Evolutionary conservation across 2,113 vertebrate species (phyloP).

Genomic region (Scomber colias): DNA sequence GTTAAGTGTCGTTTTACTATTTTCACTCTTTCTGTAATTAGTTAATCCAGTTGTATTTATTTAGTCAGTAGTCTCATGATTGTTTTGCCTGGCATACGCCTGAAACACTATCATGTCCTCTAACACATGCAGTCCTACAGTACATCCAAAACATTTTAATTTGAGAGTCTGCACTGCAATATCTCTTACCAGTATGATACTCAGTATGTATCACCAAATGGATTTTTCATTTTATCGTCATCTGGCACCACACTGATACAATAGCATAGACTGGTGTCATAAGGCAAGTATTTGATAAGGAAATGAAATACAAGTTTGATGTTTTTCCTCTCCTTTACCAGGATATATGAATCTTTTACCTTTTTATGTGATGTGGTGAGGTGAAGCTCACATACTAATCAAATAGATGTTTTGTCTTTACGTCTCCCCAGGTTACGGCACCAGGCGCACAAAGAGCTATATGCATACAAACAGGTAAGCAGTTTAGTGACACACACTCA

Average conservation of each 20-base stretch:
- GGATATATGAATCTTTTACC: slow-evolving; percentile 53
- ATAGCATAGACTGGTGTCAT: slow-evolving; percentile 12
- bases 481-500: not conserved
- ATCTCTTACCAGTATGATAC: not conserved
- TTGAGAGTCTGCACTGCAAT: slow-evolving; percentile 3
- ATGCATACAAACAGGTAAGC: slow-evolving; percentile 98
- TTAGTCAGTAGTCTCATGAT: slow-evolving; percentile 13
- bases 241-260: not conserved
- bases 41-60: slow-evolving; percentile 10
- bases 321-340: slow-evolving; percentile 38
- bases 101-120: not conserved
- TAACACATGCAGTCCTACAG: not conserved
- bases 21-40: slow-evolving; percentile 13
- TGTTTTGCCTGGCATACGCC: not conserved
- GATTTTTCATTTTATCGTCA: not conserved
- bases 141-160: slow-evolving; percentile 5
- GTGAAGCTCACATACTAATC: slow-evolving; percentile 53
- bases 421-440: slow-evolving; percentile 92
- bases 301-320: slow-evolving; percentile 9
- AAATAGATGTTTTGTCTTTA: slow-evolving; percentile 64
- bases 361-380: not conserved
- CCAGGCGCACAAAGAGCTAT: slow-evolving; percentile 98
- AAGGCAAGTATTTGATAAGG: slow-evolving; percentile 36
- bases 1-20: not conserved
- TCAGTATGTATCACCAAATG: not conserved